A percentile compares a stretch with the other conserved stretches of the same genome.
Conservation (phyloP, 2,113 vertebrate genomes). For the Corynorhinus townsendii region DNA sequence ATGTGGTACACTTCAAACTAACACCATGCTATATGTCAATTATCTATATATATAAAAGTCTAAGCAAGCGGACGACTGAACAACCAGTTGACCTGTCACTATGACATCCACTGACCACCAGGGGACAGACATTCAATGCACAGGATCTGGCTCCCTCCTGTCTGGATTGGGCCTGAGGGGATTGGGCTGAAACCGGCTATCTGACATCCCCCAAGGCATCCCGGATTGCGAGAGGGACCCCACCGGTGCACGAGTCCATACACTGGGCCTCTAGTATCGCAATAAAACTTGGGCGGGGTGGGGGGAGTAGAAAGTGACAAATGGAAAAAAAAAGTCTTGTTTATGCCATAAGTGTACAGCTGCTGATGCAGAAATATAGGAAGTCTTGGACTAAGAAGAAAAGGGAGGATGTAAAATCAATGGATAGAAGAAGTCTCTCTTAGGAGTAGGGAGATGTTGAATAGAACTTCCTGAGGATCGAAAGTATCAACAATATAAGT, state of each 20-base stretch:
- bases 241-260: too few relatives aligned
- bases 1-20: not conserved
- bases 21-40: not conserved
- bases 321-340: not conserved
- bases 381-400: not conserved
- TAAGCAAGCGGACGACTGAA: too few relatives aligned
- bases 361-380: conserved; percentile 38
- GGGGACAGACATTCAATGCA: too few relatives aligned
- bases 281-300: not conserved
- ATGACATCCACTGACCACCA: too few relatives aligned
- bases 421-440: not conserved
- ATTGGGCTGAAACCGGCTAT: too few relatives aligned
- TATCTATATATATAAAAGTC: not conserved
- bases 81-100: too few relatives aligned
- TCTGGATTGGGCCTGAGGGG: too few relatives aligned
- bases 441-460: not conserved
- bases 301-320: not conserved
- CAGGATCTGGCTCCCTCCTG: too few relatives aligned
- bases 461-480: not conserved
- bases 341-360: conserved; percentile 34
- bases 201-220: too few relatives aligned
- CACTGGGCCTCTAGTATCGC: not conserved
- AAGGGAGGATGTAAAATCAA: not conserved
- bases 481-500: not conserved
- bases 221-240: too few relatives aligned